Base-by-base conservation (phyloP, 2,797 vertebrate species). In the Petrocephalus schoutedeni region DNA sequence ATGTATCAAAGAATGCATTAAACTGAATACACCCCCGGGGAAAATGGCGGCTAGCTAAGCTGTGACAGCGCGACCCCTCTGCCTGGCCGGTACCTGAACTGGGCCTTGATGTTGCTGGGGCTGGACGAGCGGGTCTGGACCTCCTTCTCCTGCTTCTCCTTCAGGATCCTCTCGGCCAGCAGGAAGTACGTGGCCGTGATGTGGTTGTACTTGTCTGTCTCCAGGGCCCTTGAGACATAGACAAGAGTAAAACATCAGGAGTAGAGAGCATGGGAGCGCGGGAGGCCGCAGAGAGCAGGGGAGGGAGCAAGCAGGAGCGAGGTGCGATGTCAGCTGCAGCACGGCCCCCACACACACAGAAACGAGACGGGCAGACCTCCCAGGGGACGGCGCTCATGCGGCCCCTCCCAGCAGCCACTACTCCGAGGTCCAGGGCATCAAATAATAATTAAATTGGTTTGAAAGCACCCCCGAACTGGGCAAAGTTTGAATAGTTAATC, bases 201-300 rank as follows among this genome's bases (percentile, higher is more conserved):
- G 94, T 99, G 98, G 95, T 99, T 98, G 94, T 99, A 99, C 91
- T 99, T 98, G 95, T 99, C 98, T 87, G 98, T 98, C 94, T 99
- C 98, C 94, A 99, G 86, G 87, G 98, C 98, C 94, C 98, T 99
- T 89, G 51, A 19, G 56, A 9, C 54, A 58, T 0, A 87, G 58
- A 77, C 77, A 74, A 14, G 0, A 53, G 57, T 49, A 80, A 41
- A 12, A 14, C 36, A 21, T 41, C 23, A 32, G 89, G 57, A 7
- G 28, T 16, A n/a, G 21, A 21, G 14, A 16, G 41, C 41, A 23
- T 36, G 36, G 21, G 32, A 61, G 64, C 41, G 61, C 59, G 16
- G n/a, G 54, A 23, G 53, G 51, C 19, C 10, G 45, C 36, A 3
- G 83, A 41, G 58, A 28, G 1, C 12, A 12, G 21, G 45, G 71